phyloP scores from a whole-genome alignment of 2,888 invertebrate genomes.

The Blastobasis lacticolella region DNA sequence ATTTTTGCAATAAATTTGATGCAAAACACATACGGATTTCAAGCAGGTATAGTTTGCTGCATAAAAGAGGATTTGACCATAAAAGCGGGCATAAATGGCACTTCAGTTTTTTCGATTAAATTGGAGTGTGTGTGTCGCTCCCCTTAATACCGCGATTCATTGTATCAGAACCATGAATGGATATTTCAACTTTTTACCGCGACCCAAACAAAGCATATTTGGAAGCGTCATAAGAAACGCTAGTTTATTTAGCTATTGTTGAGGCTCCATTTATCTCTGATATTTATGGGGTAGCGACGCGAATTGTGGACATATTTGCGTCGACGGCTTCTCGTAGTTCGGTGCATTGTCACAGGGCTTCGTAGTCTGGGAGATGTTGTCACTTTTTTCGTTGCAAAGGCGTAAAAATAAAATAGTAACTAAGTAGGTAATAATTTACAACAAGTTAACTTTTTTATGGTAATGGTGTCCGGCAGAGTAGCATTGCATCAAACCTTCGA shows the following conservation, averaged over 20 bases:
- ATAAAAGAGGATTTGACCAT: constrained; percentile 41
- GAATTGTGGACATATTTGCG: constrained; percentile 61
- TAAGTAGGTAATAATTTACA: no score
- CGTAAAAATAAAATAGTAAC: no score
- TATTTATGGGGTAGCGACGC: constrained; percentile 66
- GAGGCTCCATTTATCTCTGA: constrained; percentile 66
- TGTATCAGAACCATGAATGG: constrained; percentile 44
- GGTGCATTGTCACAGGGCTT: constrained; percentile 31
- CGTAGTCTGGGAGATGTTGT: no score
- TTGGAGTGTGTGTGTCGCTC: constrained; percentile 42
- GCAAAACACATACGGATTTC: background rate
- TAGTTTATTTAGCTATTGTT: constrained; percentile 70
- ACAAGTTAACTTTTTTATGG: no score
- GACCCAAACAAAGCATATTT: constrained; percentile 57
- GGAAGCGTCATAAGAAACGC: constrained; percentile 59
- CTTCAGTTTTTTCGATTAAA: constrained; percentile 45
- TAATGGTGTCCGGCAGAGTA: no score
- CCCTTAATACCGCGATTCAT: constrained; percentile 50
- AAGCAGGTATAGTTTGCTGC: constrained; percentile 25
- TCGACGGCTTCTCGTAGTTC: constrained; percentile 31
- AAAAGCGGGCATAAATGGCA: constrained; percentile 36
- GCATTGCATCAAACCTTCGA: no score
- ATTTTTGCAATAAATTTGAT: background rate
- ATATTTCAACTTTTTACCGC: constrained; percentile 60
- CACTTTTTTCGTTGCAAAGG: no score